Percentiles rank a stretch among this genome's conserved stretches.
Conservation (phyloP, 1,140 invertebrate species). For the Drosophila gunungcola region DNA sequence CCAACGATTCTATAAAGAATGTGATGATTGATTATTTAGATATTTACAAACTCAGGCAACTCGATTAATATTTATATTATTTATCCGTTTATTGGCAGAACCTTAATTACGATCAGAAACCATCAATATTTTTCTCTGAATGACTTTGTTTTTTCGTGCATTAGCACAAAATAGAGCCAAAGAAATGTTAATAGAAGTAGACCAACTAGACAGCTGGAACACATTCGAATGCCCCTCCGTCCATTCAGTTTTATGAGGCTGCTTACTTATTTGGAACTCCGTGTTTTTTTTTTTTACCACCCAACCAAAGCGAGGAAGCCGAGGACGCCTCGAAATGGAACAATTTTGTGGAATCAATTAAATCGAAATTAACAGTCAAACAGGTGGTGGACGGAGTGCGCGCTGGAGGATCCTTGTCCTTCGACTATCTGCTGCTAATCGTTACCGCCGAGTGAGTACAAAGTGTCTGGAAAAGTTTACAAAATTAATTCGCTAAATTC, state of each 20-base stretch:
- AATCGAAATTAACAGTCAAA: conserved; percentile 92
- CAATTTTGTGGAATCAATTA: conserved; percentile 89
- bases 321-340: conserved; percentile 87
- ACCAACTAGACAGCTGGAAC: conserved; percentile 17
- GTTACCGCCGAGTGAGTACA: conserved; percentile 91
- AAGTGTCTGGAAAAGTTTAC: neutral
- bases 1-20: no score
- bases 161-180: neutral
- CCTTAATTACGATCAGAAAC: no score
- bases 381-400: conserved; percentile 93
- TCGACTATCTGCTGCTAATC: conserved; percentile 92
- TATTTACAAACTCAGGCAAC: neutral
- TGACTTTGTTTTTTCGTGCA: no score
- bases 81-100: no score
- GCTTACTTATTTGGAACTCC: conserved; percentile 44
- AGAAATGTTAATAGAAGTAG: neutral
- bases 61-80: neutral
- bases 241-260: conserved; percentile 34
- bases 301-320: conserved; percentile 49
- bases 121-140: no score
- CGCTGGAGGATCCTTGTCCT: conserved; percentile 91
- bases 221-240: neutral
- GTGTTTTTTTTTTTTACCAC: neutral
- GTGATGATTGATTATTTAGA: neutral
- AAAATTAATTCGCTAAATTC: conserved; percentile 1